Base-by-base conservation (phyloP, 2,113 vertebrate species). In the Lucifuga dentata region DNA sequence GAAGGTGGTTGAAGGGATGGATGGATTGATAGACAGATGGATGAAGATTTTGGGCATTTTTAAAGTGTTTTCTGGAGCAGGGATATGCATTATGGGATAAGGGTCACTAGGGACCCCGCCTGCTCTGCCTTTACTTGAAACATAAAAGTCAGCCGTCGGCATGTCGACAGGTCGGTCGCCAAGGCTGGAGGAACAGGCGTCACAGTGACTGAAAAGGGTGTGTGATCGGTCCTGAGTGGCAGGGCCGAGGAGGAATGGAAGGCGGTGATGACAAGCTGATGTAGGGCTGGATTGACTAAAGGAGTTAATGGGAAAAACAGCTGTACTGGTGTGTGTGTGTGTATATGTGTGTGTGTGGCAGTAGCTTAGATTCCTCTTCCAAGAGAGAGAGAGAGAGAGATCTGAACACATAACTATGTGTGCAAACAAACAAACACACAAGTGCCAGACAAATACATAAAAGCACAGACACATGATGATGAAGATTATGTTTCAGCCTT, bases 241-340 rank as follows among this genome's bases (percentile, higher is more conserved):
- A 64, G 39, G 56, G 62, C 9, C 43, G 66, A 70, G 35, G 38
- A 41, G 71, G 58, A 64, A 38, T 11, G 29, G 38, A 64, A 59
- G 70, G 1, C 21, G 82, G 82, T 15, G 87, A 72, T 85, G 86
- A 86, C 77, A 89, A 70, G 63, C 77, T 83, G 80, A 78, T 78
- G 65, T 74, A 83, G 33, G 66, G 59, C 69, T 62, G 78, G 38
- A 76, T 72, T 53, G 57, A 83, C 63, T 58, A 46, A 2, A 68
- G 65, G 65, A 64, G 73, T 61, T 82, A 82, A 88, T 84, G 85
- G 44, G 65, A 52, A 88, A 82, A 87, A 68, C 88, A 91, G 83
- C 64, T 73, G 45, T 2, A 21, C 43, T 21, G 66, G 9, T 29
- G 53, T 67, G 53, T 13, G 29, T 23, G 12, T 5, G 5, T 36